Base-by-base conservation (phyloP, 2,888 invertebrate genomes). In the Lasioglossum malachurum region DNA sequence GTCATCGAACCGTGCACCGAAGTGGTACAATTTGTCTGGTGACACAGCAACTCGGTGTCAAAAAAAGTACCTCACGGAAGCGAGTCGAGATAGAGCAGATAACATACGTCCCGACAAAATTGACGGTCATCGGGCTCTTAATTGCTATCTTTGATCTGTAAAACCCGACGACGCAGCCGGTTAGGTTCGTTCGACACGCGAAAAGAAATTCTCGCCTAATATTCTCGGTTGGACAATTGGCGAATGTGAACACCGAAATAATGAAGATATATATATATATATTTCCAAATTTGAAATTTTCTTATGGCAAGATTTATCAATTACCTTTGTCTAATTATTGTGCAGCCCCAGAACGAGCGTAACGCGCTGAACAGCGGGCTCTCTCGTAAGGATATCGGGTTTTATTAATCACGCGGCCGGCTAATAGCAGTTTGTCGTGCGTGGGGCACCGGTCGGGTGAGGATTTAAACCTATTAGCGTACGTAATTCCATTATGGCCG, bases 121-220 rank as follows among this genome's bases (percentile, higher is more conserved):
- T 69, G 72, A 82, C 69, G 72, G 69, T 82, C 86, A 81, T 79
- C 82, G 69, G 44, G 46, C 31, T 14, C 78, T 79, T 87, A 87
- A 87, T 87, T 87, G 86, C 73, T 87, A 87, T 87, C 86, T 86
- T 82, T 60, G 82, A 87, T 87, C 86, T 87, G 86, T 76, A 78
- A 87, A 82, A 74, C 57, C 72, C 75, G 73, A 35, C 46, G 60
- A 64, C 76, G 31, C 80, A 38, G 76, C 69, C 76, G 78, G 49
- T 27, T 69, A 67, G 53, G 60, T 35, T 74, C 76, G 75, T 78
- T 27, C 60, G 16, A n/a, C 67, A 74, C 4, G 60, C 53, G 49
- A 27, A 41, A 74, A 72, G n/a, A 73, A 38, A n/a, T 67, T 35
- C 4, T 53, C 23, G 0, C 23, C 53, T 53, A 23, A 53, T 53